Base-by-base conservation (phyloP, 1,140 invertebrate genomes). In the Chionoecetes opilio region DNA sequence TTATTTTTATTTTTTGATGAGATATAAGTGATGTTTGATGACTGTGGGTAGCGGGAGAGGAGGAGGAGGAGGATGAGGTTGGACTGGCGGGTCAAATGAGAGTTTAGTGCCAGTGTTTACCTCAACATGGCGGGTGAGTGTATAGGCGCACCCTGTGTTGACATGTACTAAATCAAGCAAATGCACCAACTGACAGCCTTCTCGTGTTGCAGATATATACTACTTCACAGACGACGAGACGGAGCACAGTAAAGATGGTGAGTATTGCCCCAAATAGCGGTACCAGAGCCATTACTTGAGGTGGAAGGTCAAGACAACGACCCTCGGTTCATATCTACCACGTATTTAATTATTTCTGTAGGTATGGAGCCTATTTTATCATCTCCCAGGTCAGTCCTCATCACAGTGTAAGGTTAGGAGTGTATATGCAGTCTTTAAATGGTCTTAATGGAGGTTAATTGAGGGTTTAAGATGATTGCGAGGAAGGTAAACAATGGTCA, bases 61-160 rank as follows among this genome's bases (percentile, higher is more conserved):
- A 46, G 41, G 41, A 14, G 14, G 41, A 8, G 41, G 41, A 46
- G 41, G 41, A 14, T 46, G 5, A 46, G 63, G 63, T 3, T 75
- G 63, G 46, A 9, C 46, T 14, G 46, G 46, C 2, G 63, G 21
- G 63, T 75, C 63, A 75, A 75, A 75, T 75, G 63, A 75, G 63
- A 17, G 6, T 26, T 17, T 26, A 75, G 63, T 75, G 85, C 82
- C 87, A 63, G 46, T 95, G 94, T 95, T 95, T 95, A 95, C 94
- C 92, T 93, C 94, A 95, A 95, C 92, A 95, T 95, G 94, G 94
- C 94, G 94, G 94, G 94, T 95, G 94, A 95, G 94, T 95, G 91
- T 29, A 9, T 37, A 82, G 91, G 87, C 46, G 38, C 41, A 32
- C 88, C 82, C 37, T 82, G 63, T 95, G 91, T 95, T 95, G 92